Evolutionary conservation across 2,113 vertebrate species (phyloP), one percentile per base, ranked within the genome.

Genomic region (Leptosomus discolor): DNA sequence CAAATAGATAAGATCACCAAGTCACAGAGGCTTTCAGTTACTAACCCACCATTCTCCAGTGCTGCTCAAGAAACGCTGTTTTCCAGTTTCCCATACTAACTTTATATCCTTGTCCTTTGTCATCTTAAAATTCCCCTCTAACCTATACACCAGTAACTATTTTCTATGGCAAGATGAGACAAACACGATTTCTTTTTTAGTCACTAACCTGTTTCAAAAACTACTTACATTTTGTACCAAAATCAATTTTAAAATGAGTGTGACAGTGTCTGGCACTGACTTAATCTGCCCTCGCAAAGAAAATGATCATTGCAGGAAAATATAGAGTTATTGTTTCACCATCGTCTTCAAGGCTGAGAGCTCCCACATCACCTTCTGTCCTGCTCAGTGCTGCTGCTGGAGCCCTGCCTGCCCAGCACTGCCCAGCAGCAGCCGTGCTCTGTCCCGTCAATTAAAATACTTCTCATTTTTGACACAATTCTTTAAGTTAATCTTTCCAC

Each of bases 381-480:
- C 37, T 7, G 30, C 68, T 5, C 48, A 5, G 46, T 5, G 19
- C 48, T 56, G 67, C 46, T 37, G 54, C 74, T 34, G 45, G 34
- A 19, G 67, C 61, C 37, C 78, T 84, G 63, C 78, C 84, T 36
- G 39, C 18, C 57, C 57, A 16, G 67, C 67, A 15, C 24, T 7
- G 16, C 4, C 30, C 91, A 21, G 78, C 78, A 53, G 37, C 65
- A 26, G 37, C 67, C 51, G 0, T 3, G 48, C 85, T 90, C 90
- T 92, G 91, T 19, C 67, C 85, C 15, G 5, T 81, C 79, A 78
- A 4, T 93, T 92, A 86, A 97, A 96, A 95, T 97, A 21, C 60
- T 70, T 95, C 85, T 94, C 92, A 95, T 96, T 95, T 94, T 90
- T 94, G 83, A 88, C 86, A 92, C 85, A 78, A 75, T 87, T 87